Evolutionary conservation across 2,113 vertebrate species (phyloP), one percentile per base, ranked within the genome.

Genomic region (Merops nubicus): DNA sequence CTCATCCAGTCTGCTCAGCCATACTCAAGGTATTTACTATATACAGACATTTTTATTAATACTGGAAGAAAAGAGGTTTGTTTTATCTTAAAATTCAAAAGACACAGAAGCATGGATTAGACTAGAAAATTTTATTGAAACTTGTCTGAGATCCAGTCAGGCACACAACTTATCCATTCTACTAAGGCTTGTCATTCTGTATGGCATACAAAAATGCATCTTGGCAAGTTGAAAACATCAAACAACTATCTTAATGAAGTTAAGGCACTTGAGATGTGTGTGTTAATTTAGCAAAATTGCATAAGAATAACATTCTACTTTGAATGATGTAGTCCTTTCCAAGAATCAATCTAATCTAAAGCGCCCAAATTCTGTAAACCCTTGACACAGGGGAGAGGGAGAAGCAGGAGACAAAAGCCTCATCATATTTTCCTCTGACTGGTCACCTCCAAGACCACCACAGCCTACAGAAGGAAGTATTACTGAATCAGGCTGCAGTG

Each of bases 201-300:
- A 87, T 81, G 86, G 69, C 95, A 97, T 19, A 60, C 54, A 89
- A 96, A 97, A 98, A 97, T 60, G 63, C n/a, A 64, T 89, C 90
- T 96, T 77, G 67, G 92, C 45, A 60, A 94, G 68, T 8, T 51
- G 89, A 93, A 93, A 95, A 94, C 78, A 81, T 76, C 91, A 92
- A 95, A 97, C 95, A 96, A 95, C 85, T 70, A 93, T 77, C 93
- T 97, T 92, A 97, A 73, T 89, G 48, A 95, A 93, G 88, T 96
- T 98, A 98, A 98, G 98, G 98, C 98, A 98, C 98, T 98, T 98
- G 75, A 94, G 84, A 98, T 78, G n/a, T 91, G n/a, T 91, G 89
- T 96, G 95, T 96, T 85, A 97, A 96, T 89, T 95, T 86, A 91
- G 92, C 69, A 97, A 93, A 93, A 93, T 89, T 96, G 90, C 54